Evolutionary conservation across 2,113 vertebrate species (phyloP).

Genomic region (Octodon degus): DNA sequence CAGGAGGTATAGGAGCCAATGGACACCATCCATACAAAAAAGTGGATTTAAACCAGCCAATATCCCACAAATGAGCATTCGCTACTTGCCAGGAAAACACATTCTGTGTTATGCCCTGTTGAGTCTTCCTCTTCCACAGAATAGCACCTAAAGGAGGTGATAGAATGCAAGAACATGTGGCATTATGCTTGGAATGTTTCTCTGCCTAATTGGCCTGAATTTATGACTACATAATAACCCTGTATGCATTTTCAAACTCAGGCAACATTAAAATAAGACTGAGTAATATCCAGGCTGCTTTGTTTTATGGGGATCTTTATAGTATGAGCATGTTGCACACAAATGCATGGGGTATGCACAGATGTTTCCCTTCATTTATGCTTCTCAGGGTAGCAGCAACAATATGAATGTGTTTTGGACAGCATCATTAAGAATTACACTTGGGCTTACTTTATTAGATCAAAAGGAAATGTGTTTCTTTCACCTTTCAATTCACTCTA

Average conservation of each 20-base stretch:
- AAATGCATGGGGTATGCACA: constrained; percentile 22
- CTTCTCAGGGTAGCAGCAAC: constrained; percentile 60
- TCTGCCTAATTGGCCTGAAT: constrained; percentile 76
- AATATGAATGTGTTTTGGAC: constrained; percentile 44
- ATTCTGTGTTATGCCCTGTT: neutral
- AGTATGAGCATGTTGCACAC: neutral
- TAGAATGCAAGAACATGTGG: neutral
- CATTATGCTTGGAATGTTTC: constrained; percentile 20
- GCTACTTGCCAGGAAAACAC: neutral
- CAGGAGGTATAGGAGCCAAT: neutral
- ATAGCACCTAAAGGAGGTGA: constrained; percentile 22
- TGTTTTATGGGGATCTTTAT: constrained; percentile 77
- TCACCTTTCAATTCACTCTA: constrained; percentile 30
- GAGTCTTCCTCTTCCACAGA: neutral
- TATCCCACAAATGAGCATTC: neutral
- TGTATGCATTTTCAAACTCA: constrained; percentile 59
- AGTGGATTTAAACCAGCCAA: neutral
- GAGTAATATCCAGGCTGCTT: constrained; percentile 68
- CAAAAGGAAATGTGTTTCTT: constrained; percentile 57
- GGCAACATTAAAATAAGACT: constrained; percentile 62
- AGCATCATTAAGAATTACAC: constrained; percentile 52
- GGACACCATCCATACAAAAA: neutral
- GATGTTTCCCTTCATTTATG: constrained; percentile 59
- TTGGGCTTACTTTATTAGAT: constrained; percentile 27
- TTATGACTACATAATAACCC: constrained; percentile 66